Evolutionary conservation across 2,797 vertebrate species (phyloP).

Genomic region (Serranus cabrilla): DNA sequence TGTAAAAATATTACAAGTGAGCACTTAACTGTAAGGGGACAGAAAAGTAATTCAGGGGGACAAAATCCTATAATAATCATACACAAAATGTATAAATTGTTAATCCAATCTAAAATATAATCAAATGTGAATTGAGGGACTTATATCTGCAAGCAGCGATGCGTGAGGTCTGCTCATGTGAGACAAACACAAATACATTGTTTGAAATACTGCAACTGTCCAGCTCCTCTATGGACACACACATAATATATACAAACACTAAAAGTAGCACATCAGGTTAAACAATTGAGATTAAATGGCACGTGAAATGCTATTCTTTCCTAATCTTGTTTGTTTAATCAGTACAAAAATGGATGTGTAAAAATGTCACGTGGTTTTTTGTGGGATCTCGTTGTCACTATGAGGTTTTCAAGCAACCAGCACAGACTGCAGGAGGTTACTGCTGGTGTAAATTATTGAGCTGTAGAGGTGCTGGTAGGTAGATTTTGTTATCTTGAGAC

Average conservation of each 20-base stretch:
- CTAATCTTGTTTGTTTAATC: constrained; percentile 29
- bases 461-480: neutral
- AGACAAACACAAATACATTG: constrained; percentile 38
- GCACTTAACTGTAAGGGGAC: too few species aligned
- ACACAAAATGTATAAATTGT: too few species aligned
- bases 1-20: too few species aligned
- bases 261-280: constrained; percentile 37
- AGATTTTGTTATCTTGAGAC: neutral
- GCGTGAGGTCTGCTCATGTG: constrained; percentile 28
- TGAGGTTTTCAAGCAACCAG: constrained; percentile 3
- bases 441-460: neutral
- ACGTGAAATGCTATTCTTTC: constrained; percentile 15
- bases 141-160: constrained; percentile 10
- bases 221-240: constrained; percentile 9
- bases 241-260: constrained; percentile 38
- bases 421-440: neutral
- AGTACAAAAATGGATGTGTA: neutral
- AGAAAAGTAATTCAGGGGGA: too few species aligned
- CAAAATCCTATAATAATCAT: too few species aligned
- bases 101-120: constrained; percentile 1
- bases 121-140: neutral
- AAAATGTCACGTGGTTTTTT: constrained; percentile 1
- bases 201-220: constrained; percentile 40
- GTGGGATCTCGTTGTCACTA: neutral
- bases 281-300: constrained; percentile 24